These are phyloP conservation scores for Drosophila sproati DNA, from an alignment of 1,140 invertebrate genomes.

Conservation along the genomic window DNA sequence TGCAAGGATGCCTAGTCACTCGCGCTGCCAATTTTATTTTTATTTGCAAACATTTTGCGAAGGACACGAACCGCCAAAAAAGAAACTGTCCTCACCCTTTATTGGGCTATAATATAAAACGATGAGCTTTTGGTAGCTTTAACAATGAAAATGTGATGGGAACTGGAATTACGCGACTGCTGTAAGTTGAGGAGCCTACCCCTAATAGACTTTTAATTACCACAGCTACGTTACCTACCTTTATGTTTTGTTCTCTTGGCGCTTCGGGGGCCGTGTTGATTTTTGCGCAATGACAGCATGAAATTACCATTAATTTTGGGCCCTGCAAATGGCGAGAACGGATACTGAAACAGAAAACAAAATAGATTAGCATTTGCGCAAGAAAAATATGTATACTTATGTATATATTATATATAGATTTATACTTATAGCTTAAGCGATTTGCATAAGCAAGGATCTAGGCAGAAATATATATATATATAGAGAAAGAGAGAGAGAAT, in stretches of 20 bases:
- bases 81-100: constrained; percentile 16
- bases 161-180: constrained; percentile 4
- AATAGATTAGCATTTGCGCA: constrained; percentile 46
- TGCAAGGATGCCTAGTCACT: neutral
- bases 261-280: constrained; percentile 47
- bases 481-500: neutral
- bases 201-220: constrained; percentile 69
- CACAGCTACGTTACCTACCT: constrained; percentile 27
- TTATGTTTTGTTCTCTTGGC: constrained; percentile 43
- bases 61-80: constrained; percentile 10
- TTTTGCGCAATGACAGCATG: constrained; percentile 52
- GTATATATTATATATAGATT: constrained; percentile 1
- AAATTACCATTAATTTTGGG: constrained; percentile 59
- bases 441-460: constrained; percentile 29
- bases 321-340: constrained; percentile 29
- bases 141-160: constrained; percentile 3
- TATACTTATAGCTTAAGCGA: constrained; percentile 3
- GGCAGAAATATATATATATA: neutral
- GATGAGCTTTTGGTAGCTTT: neutral
- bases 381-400: constrained; percentile 16
- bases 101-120: constrained; percentile 11
- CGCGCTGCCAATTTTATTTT: constrained; percentile 39
- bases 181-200: constrained; percentile 15
- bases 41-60: constrained; percentile 45
- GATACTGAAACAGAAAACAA: constrained; percentile 34